These are phyloP conservation scores for Clanis bilineata DNA, from an alignment of 2,888 invertebrate genomes.

Conservation along the genomic window DNA sequence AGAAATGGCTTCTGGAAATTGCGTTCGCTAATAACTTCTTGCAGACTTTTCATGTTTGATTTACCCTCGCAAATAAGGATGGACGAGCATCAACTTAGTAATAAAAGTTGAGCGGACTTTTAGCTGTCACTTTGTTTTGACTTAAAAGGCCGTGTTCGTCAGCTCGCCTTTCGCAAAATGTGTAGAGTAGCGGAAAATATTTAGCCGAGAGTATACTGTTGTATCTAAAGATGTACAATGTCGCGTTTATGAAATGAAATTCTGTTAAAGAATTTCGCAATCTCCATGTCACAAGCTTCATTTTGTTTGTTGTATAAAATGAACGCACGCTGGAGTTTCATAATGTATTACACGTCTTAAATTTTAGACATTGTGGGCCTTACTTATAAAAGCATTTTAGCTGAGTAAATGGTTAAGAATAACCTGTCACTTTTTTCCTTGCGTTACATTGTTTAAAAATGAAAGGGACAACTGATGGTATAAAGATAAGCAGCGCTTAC, in stretches of 20 bases:
- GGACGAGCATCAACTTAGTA: slow-evolving; percentile 46
- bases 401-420: no score
- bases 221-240: background rate
- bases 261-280: slow-evolving; percentile 8
- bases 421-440: no score
- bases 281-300: background rate
- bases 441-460: no score
- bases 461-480: no score
- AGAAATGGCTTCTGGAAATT: slow-evolving; percentile 74
- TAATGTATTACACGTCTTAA: background rate
- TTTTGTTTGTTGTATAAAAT: background rate
- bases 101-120: slow-evolving; percentile 59
- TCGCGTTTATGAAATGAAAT: background rate
- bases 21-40: slow-evolving; percentile 70
- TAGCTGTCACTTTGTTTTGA: slow-evolving; percentile 60
- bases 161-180: slow-evolving; percentile 23
- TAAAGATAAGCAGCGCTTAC: no score
- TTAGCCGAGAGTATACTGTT: background rate
- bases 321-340: background rate
- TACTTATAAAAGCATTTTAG: no score
- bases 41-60: slow-evolving; percentile 62
- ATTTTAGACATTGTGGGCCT: no score
- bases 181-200: slow-evolving; percentile 29
- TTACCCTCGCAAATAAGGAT: slow-evolving; percentile 57
- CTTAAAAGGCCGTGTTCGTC: slow-evolving; percentile 39